Conservation (phyloP, 2,888 invertebrate genomes). For the Euproctis similis region DNA sequence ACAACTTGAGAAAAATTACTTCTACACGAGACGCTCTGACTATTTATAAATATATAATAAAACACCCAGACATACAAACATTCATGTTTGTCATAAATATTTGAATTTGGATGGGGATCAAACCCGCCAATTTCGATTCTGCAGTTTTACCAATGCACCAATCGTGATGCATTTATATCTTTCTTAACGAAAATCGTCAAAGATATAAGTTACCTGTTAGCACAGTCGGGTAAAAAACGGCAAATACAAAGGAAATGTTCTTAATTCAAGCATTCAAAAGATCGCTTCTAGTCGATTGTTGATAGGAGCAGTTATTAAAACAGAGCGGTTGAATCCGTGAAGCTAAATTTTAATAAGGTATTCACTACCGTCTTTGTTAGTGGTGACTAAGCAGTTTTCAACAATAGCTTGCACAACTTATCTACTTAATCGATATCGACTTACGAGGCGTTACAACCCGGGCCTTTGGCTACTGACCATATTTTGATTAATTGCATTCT, state of each 20-base stretch:
- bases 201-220: no score
- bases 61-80: no score
- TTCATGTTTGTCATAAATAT: no score
- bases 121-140: no score
- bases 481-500: conserved; percentile 74
- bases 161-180: no score
- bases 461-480: conserved; percentile 69
- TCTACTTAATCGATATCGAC: conserved; percentile 73
- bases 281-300: conserved; percentile 42
- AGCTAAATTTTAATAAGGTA: conserved; percentile 74
- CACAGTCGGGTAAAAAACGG: conserved; percentile 38
- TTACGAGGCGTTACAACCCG: conserved; percentile 73
- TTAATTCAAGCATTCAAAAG: conserved; percentile 41
- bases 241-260: conserved; percentile 48
- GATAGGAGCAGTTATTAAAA: conserved; percentile 67
- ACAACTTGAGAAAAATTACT: conserved; percentile 48
- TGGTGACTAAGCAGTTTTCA: conserved; percentile 60
- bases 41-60: no score
- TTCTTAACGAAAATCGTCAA: no score
- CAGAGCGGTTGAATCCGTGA: conserved; percentile 65
- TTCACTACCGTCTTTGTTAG: conserved; percentile 72
- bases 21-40: no score
- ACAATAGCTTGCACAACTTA: conserved; percentile 74
- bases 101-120: no score
- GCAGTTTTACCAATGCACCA: no score